A percentile compares a stretch with the other conserved stretches of the same genome.
Evolutionary conservation across 2,797 vertebrate species (phyloP).

Genomic region (Coilia nasus): DNA sequence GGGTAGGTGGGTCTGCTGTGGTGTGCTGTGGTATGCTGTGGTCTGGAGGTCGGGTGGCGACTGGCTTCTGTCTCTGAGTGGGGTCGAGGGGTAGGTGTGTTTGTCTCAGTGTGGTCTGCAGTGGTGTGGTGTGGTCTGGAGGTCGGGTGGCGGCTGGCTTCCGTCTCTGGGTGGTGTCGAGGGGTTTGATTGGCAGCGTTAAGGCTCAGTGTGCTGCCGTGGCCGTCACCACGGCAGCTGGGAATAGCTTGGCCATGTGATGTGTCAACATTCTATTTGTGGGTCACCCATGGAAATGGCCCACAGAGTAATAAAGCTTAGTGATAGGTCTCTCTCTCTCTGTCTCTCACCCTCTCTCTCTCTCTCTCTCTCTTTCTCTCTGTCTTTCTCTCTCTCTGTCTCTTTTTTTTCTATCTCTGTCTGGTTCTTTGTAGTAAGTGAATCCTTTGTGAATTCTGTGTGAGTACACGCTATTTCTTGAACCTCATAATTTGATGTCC

Average conservation of each 20-base stretch:
- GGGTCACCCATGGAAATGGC: conserved; percentile 51
- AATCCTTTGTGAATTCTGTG: conserved; percentile 15
- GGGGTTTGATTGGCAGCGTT: conserved; percentile 32
- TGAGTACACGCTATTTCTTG: not conserved
- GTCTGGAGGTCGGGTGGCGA: not conserved
- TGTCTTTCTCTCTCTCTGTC: not conserved
- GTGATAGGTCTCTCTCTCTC: conserved; percentile 39
- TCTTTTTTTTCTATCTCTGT: not conserved
- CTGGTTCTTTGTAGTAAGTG: not conserved
- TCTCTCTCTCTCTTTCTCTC: not conserved
- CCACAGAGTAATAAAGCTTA: conserved; percentile 51
- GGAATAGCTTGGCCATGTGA: conserved; percentile 77
- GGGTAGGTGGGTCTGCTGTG: no score
- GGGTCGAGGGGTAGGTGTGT: not conserved
- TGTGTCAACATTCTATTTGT: conserved; percentile 73
- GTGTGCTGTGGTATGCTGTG: no score
- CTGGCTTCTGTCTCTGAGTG: not conserved
- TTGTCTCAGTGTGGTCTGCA: not conserved
- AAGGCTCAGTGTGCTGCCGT: not conserved
- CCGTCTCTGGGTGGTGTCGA: not conserved
- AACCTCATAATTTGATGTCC: not conserved
- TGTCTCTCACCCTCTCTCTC: not conserved
- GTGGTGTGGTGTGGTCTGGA: no score
- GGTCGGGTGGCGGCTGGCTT: not conserved
- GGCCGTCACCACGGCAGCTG: conserved; percentile 51